Base-by-base conservation (phyloP, 2,888 invertebrate species). In the Gari tellinella region DNA sequence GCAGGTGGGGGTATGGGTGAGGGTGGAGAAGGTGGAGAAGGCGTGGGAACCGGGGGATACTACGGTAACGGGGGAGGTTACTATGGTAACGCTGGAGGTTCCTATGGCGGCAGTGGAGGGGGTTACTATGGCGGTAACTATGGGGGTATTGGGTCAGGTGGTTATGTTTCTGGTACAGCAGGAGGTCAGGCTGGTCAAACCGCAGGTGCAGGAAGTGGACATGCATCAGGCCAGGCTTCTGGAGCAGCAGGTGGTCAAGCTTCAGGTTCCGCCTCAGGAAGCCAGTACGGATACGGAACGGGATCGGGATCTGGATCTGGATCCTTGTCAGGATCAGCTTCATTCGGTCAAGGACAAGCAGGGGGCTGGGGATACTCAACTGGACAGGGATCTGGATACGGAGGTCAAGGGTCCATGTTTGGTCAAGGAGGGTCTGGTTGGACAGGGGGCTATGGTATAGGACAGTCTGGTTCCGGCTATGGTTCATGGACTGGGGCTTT, bases 381-480 rank as follows among this genome's bases (percentile, higher is more conserved):
- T 31, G 31, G 31, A 31, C 31, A 31, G 4, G 31, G 31, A 10
- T 31, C 31, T 10, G 31, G 31, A 31, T 31, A 31, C 10, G 31
- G 31, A 31, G 10, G 10, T 10, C n/a, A n/a, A 17, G 52, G 26
- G 2, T 31, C 14, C 5, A 38, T 31, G 5, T n/a, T 3, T n/a
- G 37, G 19, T 10, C 15, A 46, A 26, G 23, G 43, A 14, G 37
- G 40, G 19, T 10, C 23, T 43, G 45, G 60, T 0, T 31, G 51
- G 5, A 21, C 41, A 17, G 26, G 41, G 23, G 56, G 45, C 14
- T 21, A 61, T 23, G 45, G 55, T 62, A 38, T 25, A 5, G 26
- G 15, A 25, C 17, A 38, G 10, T 43, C 15, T 21, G 70, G 64
- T 41, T 25, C 48, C 23, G 64, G 64, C 48, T 43, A 53, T 15